Evolutionary conservation across 2,113 vertebrate genomes (phyloP).

Genomic region (Dermatemys mawii): DNA sequence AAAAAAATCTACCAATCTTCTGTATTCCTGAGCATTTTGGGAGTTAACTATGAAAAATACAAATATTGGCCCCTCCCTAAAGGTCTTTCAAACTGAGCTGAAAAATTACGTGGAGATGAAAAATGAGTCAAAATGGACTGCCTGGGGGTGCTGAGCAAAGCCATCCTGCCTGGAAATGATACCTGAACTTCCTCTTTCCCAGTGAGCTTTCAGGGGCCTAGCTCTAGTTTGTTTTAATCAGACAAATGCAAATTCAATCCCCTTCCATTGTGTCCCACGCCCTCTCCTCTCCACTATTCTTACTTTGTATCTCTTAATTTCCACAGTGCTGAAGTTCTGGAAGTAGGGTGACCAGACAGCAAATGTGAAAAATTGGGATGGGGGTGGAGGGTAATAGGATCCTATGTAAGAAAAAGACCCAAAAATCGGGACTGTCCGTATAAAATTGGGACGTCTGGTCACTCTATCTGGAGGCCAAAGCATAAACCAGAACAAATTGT

Average conservation of each 20-base stretch:
- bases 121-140: rapidly evolving
- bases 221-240: background rate
- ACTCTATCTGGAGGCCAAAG: background rate
- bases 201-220: background rate
- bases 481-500: background rate
- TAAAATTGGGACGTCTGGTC: too few relatives aligned
- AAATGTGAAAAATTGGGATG: too few relatives aligned
- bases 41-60: background rate
- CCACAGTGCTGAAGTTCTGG: background rate
- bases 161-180: background rate
- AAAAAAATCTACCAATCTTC: background rate
- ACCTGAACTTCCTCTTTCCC: background rate
- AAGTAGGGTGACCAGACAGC: too few relatives aligned
- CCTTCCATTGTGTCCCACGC: background rate
- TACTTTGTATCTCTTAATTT: background rate
- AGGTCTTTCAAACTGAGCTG: rapidly evolving
- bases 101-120: background rate
- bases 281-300: background rate
- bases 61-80: rapidly evolving
- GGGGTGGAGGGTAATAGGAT: too few relatives aligned
- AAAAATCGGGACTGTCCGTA: too few relatives aligned
- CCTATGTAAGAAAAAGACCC: too few relatives aligned
- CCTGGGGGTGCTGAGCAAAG: rapidly evolving
- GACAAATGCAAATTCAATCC: rapidly evolving
- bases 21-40: background rate